Base-by-base conservation (phyloP, 2,797 vertebrate genomes). In the Lagodon rhomboides region DNA sequence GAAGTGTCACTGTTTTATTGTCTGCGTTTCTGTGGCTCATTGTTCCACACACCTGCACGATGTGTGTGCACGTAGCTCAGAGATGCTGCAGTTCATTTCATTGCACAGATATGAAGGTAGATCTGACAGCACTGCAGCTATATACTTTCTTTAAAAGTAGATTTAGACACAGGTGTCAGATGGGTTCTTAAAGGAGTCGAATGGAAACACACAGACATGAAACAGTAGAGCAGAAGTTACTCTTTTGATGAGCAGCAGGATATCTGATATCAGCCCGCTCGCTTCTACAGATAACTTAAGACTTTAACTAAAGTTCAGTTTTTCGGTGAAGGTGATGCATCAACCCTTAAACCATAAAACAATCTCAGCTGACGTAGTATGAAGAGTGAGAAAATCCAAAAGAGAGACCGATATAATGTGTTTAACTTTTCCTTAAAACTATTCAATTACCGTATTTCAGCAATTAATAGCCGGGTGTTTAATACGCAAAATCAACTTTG, bases 1-100 rank as follows among this genome's bases (percentile, higher is more conserved):
- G 84, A 88, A 75, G 82, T 20, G 0, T 75, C 70, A 30, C 59
- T 77, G 71, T 25, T 72, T 74, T 50, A 69, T 68, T 0, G 50
- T 73, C 71, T 17, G 2, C 27, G 12, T 60, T 38, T 75, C 55
- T 60, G 22, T 66, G 49, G 63, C 61, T 56, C 64, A 53, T 68
- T 81, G 56, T 83, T 80, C 0, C 5, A 73, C 76, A 83, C 75
- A 88, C 85, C 77, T 81, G 76, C 63, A 54, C 59, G n/a, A n/a
- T 17, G 5, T 46, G 67, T 54, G 43, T 60, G 61, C 18, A 46
- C 34, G 54, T 46, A 41, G 49, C 68, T 44, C 66, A 59, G n/a
- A 59, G 50, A 75, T 72, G 51, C 47, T 27, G 3, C 25, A n/a
- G 49, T 59, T 68, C 46, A 50, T 76, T 49, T 61, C 13, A 70